Percentiles rank a stretch among this genome's conserved stretches.
Evolutionary conservation across 2,113 vertebrate genomes (phyloP).

Genomic region (Carassius gibelio): DNA sequence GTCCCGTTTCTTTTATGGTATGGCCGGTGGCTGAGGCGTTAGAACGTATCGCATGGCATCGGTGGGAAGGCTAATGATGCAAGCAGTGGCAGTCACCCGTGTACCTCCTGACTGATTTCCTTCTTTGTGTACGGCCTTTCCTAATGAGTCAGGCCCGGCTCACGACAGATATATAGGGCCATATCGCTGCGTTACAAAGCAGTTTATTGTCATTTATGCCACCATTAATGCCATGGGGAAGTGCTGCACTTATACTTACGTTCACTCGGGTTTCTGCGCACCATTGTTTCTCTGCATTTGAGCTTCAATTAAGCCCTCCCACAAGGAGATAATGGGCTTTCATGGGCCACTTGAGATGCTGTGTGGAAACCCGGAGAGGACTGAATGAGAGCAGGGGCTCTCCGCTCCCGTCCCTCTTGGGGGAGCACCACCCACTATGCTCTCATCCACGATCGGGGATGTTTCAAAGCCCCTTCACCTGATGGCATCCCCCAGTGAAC

Average conservation of each 20-base stretch:
- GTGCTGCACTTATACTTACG: slow-evolving; percentile 61
- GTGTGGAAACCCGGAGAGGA: slow-evolving; percentile 63
- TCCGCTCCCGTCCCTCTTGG: slow-evolving; percentile 21
- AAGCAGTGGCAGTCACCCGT: slow-evolving; percentile 25
- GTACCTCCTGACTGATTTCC: slow-evolving; percentile 42
- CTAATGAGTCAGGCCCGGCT: slow-evolving; percentile 33
- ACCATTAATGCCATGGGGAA: slow-evolving; percentile 52
- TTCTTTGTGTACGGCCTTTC: slow-evolving; percentile 25
- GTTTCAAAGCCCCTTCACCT: slow-evolving; percentile 53
- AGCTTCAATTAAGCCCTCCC: slow-evolving; percentile 70
- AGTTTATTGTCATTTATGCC: slow-evolving; percentile 52
- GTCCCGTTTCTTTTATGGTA: slow-evolving; percentile 31
- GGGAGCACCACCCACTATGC: slow-evolving; percentile 30
- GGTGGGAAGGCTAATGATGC: slow-evolving; percentile 38
- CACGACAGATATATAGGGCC: slow-evolving; percentile 35
- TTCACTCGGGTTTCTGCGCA: slow-evolving; percentile 53
- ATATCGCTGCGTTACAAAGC: slow-evolving; percentile 49
- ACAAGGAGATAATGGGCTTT: slow-evolving; percentile 71
- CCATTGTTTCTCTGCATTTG: slow-evolving; percentile 61
- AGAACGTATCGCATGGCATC: slow-evolving; percentile 33
- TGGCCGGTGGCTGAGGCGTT: not conserved
- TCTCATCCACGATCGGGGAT: slow-evolving; percentile 8
- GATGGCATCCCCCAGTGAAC: slow-evolving; percentile 46
- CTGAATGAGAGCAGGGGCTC: slow-evolving; percentile 61
- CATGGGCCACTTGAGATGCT: slow-evolving; percentile 68